Conservation (phyloP, 2,113 vertebrate species). For the Neotoma lepida region DNA sequence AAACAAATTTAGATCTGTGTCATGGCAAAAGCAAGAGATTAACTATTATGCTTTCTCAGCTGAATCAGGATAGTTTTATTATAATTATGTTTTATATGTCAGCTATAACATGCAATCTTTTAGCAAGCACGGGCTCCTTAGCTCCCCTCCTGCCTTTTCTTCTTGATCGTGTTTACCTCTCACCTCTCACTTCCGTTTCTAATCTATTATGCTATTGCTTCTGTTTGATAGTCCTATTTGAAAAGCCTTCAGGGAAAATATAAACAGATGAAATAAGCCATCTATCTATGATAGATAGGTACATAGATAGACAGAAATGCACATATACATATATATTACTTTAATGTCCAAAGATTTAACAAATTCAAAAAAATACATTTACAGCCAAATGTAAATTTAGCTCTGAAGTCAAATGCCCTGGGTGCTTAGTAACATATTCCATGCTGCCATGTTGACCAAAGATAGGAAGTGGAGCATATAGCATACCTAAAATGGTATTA, state of each 20-base stretch:
- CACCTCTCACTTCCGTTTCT: slow-evolving; percentile 29
- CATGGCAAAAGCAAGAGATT: neutral
- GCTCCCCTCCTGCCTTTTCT: neutral
- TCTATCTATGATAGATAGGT: neutral
- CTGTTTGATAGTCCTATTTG: neutral
- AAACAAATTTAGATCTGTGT: neutral
- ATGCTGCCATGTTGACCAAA: neutral
- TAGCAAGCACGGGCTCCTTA: neutral
- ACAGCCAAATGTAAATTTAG: neutral
- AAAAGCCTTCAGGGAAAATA: neutral
- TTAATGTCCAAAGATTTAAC: slow-evolving; percentile 23
- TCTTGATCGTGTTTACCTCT: slow-evolving; percentile 32
- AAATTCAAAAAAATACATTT: neutral
- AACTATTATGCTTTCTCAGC: neutral
- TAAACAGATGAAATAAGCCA: slow-evolving; percentile 16
- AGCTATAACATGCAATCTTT: neutral
- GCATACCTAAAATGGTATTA: slow-evolving; percentile 33
- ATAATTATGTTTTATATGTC: neutral
- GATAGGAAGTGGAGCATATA: neutral
- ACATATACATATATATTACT: neutral
- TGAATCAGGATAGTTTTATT: slow-evolving; percentile 19
- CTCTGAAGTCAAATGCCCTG: neutral
- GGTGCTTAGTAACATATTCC: neutral
- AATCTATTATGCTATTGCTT: slow-evolving; percentile 1
- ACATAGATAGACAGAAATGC: neutral